Conservation (phyloP, 2,888 invertebrate genomes). For the Agrochola lychnidis region DNA sequence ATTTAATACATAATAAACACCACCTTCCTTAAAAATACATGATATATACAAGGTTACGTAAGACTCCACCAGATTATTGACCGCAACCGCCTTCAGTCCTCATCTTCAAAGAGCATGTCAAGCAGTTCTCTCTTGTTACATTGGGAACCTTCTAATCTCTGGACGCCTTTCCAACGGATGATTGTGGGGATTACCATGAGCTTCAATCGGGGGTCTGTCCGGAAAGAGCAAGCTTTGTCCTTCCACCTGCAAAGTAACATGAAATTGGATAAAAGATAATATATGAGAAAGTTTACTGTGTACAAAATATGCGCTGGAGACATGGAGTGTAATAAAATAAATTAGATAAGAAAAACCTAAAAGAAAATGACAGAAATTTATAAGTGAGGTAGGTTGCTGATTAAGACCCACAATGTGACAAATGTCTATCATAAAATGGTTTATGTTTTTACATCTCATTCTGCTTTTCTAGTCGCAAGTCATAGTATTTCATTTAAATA, state of each 20-base stretch:
- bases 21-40: conserved; percentile 53
- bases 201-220: conserved; percentile 93
- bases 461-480: neutral
- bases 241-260: conserved; percentile 93
- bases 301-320: no score
- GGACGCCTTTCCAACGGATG: conserved; percentile 94
- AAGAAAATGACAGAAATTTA: neutral
- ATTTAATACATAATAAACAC: conserved; percentile 40
- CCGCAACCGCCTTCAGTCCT: conserved; percentile 4
- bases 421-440: neutral
- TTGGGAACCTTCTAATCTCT: conserved; percentile 94
- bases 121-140: conserved; percentile 94
- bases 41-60: conserved; percentile 54
- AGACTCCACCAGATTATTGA: neutral
- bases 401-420: no score
- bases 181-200: conserved; percentile 96
- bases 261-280: no score
- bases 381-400: neutral
- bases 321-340: neutral
- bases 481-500: neutral
- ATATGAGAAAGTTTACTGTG: neutral
- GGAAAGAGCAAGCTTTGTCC: conserved; percentile 94
- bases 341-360: neutral
- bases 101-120: conserved; percentile 75
- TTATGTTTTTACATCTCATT: neutral